Percentiles rank a stretch among this genome's conserved stretches.
Evolutionary conservation across 2,113 vertebrate genomes (phyloP).

Genomic region (Probosciger aterrimus): DNA sequence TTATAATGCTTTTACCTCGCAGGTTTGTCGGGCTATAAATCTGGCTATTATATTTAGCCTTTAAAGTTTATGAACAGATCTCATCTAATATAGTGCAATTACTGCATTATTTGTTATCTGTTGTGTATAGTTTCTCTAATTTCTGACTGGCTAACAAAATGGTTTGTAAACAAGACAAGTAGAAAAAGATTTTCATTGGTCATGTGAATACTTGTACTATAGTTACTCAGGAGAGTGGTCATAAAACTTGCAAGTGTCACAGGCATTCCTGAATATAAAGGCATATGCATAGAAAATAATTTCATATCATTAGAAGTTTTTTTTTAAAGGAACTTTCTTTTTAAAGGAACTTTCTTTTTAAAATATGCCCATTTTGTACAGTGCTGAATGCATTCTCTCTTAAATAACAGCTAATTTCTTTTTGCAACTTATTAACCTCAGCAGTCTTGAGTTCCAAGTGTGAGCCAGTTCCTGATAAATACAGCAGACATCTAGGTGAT

Average conservation of each 20-base stretch:
- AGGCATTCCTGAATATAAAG: background rate
- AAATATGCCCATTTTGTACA: background rate
- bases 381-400: background rate
- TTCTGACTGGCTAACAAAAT: background rate
- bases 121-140: background rate
- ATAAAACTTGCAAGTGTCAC: background rate
- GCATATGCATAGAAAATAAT: background rate
- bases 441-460: background rate
- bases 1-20: background rate
- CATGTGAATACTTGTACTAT: background rate
- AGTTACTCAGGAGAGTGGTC: background rate
- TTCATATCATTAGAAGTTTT: background rate
- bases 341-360: background rate
- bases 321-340: background rate
- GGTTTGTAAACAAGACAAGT: background rate
- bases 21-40: background rate
- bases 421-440: background rate
- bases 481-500: background rate
- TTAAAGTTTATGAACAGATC: background rate
- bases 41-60: background rate
- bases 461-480: background rate
- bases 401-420: background rate
- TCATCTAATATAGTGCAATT: background rate
- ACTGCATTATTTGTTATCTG: background rate
- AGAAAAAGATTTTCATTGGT: background rate